Base-by-base conservation (phyloP, 2,797 vertebrate genomes). In the Typhlichthys eigenmanni region DNA sequence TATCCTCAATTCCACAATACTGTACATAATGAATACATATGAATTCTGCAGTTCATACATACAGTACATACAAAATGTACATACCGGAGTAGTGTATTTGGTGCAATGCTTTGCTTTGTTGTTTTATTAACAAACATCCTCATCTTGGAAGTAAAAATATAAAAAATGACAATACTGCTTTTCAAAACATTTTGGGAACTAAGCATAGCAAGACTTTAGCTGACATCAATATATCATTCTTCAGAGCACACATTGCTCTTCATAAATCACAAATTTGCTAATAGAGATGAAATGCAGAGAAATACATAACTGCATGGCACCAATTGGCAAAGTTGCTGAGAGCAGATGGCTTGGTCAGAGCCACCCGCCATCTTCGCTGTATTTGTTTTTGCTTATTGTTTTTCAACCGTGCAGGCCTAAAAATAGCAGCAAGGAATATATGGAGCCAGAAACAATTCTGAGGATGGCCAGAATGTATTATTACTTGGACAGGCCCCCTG, bases 291-390 rank as follows among this genome's bases (percentile, higher is more conserved):
- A 75, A 69, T 60, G 71, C 80, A 72, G 74, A 77, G 72, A 55
- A 68, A 81, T 74, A 70, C 62, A 65, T 63, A 77, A 81, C 69
- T 76, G 77, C 75, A 52, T 79, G 71, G 83, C 77, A 78, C 71
- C 67, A 80, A 76, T 85, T 75, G 82, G 75, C 78, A 78, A 75
- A 75, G 78, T 80, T 71, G 47, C 71, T 60, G 76, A 72, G 78
- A 85, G 76, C 88, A 89, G 84, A 87, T 88, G 83, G 85, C 71
- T 79, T 84, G 82, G 84, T 74, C 58, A 1, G 60, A 77, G 75
- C 80, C 17, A 54, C 60, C 55, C 69, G 66, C 57, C 19, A 51
- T 70, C 77, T 75, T 71, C 6, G 74, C 83, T 74, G 84, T 78
- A 38, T 38, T 38, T 38, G 24, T 24, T 38, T 38, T 38, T 38